phyloP scores from a whole-genome alignment of 2,888 invertebrate genomes.

The Neuroscelio doddi region DNA sequence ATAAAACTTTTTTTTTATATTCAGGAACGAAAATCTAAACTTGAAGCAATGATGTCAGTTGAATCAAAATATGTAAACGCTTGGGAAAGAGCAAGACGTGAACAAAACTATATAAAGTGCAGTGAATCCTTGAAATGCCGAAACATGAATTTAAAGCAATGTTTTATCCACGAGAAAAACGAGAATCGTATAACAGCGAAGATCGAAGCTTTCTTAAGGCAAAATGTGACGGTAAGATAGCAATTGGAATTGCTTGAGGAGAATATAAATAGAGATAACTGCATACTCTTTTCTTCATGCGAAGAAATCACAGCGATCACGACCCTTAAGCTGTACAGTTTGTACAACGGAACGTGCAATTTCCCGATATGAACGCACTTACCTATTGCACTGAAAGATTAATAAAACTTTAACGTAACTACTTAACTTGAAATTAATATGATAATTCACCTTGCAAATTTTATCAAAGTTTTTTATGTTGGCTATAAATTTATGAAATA shows the following conservation, averaged over 20 bases:
- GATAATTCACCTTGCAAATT: too few relatives aligned
- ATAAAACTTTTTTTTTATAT: too few relatives aligned
- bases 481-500: too few relatives aligned
- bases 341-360: constrained; percentile 15
- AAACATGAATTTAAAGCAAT: constrained; percentile 56
- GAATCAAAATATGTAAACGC: constrained; percentile 57
- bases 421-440: too few relatives aligned
- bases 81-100: constrained; percentile 69
- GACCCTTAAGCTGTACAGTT: not conserved
- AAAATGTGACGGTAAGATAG: constrained; percentile 59
- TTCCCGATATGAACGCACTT: constrained; percentile 11
- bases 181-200: constrained; percentile 67
- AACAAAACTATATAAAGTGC: constrained; percentile 63
- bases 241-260: constrained; percentile 15
- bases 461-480: too few relatives aligned
- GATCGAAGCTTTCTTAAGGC: constrained; percentile 62
- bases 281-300: constrained; percentile 13
- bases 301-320: constrained; percentile 4
- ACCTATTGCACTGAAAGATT: constrained; percentile 7
- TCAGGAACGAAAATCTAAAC: constrained; percentile 56
- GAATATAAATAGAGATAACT: constrained; percentile 29
- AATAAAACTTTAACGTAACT: too few relatives aligned
- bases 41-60: constrained; percentile 52
- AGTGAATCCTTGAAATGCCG: constrained; percentile 60
- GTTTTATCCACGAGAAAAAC: constrained; percentile 62